Base-by-base conservation (phyloP, 2,113 vertebrate genomes). In the Oreotragus oreotragus region DNA sequence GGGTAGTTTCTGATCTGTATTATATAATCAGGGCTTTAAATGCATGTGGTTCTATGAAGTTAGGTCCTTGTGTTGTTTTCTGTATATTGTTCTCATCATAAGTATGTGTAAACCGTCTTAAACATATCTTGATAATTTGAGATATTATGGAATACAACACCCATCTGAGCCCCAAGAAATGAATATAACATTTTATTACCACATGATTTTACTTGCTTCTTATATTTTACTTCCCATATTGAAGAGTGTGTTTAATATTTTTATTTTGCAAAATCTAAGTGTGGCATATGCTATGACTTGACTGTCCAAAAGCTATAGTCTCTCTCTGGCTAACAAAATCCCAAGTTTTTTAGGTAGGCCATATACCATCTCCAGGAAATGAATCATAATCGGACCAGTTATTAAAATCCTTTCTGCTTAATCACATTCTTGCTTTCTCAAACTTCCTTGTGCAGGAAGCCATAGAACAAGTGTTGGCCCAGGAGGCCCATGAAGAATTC, bases 291-390 rank as follows among this genome's bases (percentile, higher is more conserved):
- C 12, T 81, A 49, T 39, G 84, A 85, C 11, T 30, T 94, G 43
- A 28, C 19, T 47, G 6, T 27, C 12, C 39, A 64, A 88, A 86
- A 95, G 36, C 58, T 13, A 33, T 30, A 36, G 15, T 25, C 19
- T 95, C 30, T 85, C 62, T 7, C 55, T 93, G 70, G 28, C 73
- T 89, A 81, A 87, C 43, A 92, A 90, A 92, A 97, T 87, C 45
- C 39, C 6, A 15, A 58, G 23, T 28, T 55, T 11, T 73, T 60
- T 84, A n/a, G 25, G 60, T 23, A 47, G 49, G 45, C 19, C 28
- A 36, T 55, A 14, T 30, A 49, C 13, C 28, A 43, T 47, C 39
- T 81, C n/a, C 2, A 92, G n/a, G 36, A 89, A 90, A 80, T 80
- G 30, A 84, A 85, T 93, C 60, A 36, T 12, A 15, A 45, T 45